Conservation (phyloP, 2,888 invertebrate genomes). For the Trissolcus japonicus region DNA sequence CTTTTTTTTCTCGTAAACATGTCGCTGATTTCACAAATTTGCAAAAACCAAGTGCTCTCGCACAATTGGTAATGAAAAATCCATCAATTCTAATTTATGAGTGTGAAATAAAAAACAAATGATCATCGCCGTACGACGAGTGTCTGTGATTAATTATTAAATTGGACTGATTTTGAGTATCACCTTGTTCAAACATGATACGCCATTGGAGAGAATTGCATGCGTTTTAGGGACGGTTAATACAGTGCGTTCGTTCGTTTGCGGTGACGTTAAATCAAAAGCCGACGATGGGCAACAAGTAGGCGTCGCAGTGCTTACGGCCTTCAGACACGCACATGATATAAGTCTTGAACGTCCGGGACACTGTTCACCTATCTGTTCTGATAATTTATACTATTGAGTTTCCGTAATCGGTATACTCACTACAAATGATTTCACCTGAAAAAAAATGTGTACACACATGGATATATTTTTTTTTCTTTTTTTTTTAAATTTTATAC, state of each 20-base stretch:
- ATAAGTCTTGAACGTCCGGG: conserved; percentile 60
- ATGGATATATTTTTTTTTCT: conserved; percentile 15
- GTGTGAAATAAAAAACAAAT: conserved; percentile 22
- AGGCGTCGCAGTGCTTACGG: conserved; percentile 72
- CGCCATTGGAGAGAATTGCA: conserved; percentile 45
- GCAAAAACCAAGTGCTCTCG: too few relatives aligned
- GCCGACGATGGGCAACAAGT: conserved; percentile 74
- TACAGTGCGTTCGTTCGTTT: conserved; percentile 69
- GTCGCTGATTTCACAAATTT: too few relatives aligned
- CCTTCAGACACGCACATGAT: conserved; percentile 73
- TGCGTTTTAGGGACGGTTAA: conserved; percentile 56
- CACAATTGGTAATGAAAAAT: conserved; percentile 27
- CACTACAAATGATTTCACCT: conserved; percentile 27
- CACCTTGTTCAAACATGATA: conserved; percentile 53
- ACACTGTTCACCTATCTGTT: conserved; percentile 53
- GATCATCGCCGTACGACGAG: conserved; percentile 16
- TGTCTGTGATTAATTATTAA: conserved; percentile 55
- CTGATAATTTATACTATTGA: conserved; percentile 56
- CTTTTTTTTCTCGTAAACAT: too few relatives aligned
- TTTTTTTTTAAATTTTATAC: too few relatives aligned
- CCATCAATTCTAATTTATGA: conserved; percentile 39
- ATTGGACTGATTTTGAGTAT: conserved; percentile 53
- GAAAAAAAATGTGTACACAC: conserved; percentile 18
- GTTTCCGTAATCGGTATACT: conserved; percentile 52
- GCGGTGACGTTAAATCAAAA: conserved; percentile 72